Base-by-base conservation (phyloP, 37 sponge, comb jelly and placozoan genomes). In the Axinella damicornis region DNA sequence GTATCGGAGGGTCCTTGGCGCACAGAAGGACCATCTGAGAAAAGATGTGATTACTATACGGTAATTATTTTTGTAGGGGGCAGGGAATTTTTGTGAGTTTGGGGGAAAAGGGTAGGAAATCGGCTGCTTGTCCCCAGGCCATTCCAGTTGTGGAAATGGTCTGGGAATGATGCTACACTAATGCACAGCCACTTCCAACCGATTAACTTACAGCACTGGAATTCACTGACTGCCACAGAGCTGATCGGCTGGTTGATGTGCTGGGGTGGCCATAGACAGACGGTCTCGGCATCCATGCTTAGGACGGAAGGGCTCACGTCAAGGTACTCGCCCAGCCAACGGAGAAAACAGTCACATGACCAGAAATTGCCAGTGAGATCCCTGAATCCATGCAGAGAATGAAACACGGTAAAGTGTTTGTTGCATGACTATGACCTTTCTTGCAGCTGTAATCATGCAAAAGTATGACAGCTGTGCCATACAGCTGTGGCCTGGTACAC, bases 341-440 rank as follows among this genome's bases (percentile, higher is more conserved):
- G 77, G 0, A 88, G 81, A 30, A 53, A 41, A 56, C 93, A 88
- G 73, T 92, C 93, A 88, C 93, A 92, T 65, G 88, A 87, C 78
- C 78, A 84, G 15, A 83, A 85, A 33, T 92, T 92, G 39, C 59
- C 78, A 25, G 55, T 53, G 16, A 81, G 59, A 57, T 66, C 80
- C 20, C 85, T 90, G 53, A 11, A 58, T 9, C 15, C 22, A 27
- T 65, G 22, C 11, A 15, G 16, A 41, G 46, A 14, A 36, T 20
- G 18, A 46, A 61, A 37, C 40, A 37, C 30, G 35, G 5, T 27
- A 24, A 54, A 56, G 18, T 56, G n/a, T n/a, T n/a, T n/a, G n/a
- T n/a, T n/a, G n/a, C n/a, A n/a, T n/a, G n/a, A n/a, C n/a, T n/a
- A n/a, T n/a, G n/a, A n/a, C n/a, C n/a, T n/a, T n/a, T n/a, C n/a